Evolutionary conservation across 2,113 vertebrate genomes (phyloP).

Genomic region (Pollimyrus isidori): DNA sequence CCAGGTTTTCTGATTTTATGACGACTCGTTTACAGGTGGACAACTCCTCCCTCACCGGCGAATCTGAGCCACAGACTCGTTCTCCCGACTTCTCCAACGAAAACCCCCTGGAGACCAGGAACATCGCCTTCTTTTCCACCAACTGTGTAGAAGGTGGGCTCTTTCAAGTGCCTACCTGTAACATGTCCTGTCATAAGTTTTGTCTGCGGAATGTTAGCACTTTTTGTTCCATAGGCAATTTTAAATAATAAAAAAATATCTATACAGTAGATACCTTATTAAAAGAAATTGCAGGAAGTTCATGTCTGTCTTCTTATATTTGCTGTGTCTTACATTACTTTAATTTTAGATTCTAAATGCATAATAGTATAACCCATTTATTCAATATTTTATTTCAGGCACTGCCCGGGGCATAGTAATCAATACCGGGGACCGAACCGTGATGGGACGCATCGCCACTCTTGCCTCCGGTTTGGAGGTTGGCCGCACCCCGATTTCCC

Average conservation of each 20-base stretch:
- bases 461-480: constrained; percentile 67
- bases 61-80: constrained; percentile 67
- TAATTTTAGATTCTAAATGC: background rate
- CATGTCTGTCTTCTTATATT: background rate
- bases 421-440: constrained; percentile 62
- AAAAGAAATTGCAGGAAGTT: background rate
- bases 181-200: background rate
- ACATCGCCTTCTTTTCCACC: constrained; percentile 67
- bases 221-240: background rate
- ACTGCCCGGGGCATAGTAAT: constrained; percentile 67
- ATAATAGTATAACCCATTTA: background rate
- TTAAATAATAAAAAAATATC: background rate
- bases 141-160: constrained; percentile 61
- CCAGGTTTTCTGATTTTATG: background rate
- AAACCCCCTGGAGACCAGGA: constrained; percentile 65
- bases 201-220: background rate
- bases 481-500: constrained; percentile 65
- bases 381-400: constrained; percentile 37
- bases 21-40: constrained; percentile 48
- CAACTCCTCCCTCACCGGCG: constrained; percentile 66
- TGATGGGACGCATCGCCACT: constrained; percentile 70
- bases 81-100: constrained; percentile 65
- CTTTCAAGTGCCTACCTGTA: background rate
- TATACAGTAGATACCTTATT: background rate
- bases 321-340: background rate